A percentile compares a stretch with the other conserved stretches of the same genome.
These are phyloP conservation scores for Camelus dromedarius DNA, from an alignment of 2,113 vertebrate species.

Conservation along the genomic window DNA sequence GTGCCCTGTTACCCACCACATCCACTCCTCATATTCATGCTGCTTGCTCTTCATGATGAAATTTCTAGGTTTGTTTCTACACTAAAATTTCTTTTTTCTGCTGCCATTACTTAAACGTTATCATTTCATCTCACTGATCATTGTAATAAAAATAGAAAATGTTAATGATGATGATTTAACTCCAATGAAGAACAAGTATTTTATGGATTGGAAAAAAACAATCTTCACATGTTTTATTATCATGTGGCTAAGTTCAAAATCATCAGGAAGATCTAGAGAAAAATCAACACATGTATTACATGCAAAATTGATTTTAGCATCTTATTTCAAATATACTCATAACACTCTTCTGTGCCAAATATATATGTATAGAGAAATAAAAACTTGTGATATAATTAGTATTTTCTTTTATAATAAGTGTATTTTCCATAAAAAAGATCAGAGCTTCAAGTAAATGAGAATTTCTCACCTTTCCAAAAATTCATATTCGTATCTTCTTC, in stretches of 20 bases:
- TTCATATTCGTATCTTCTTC: not conserved
- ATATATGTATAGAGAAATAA: not conserved
- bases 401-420: conserved; percentile 14
- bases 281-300: conserved; percentile 77
- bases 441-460: not conserved
- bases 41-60: not conserved
- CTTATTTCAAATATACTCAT: conserved; percentile 57
- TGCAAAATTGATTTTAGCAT: conserved; percentile 76
- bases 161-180: not conserved
- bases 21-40: not conserved
- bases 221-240: conserved; percentile 77
- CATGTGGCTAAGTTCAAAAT: conserved; percentile 74
- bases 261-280: conserved; percentile 71
- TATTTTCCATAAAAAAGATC: not conserved
- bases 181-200: conserved; percentile 72
- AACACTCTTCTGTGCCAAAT: conserved; percentile 5
- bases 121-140: not conserved
- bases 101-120: not conserved
- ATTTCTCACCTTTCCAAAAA: not conserved
- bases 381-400: not conserved
- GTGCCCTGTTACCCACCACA: not conserved
- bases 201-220: conserved; percentile 70
- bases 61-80: not conserved
- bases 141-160: not conserved
- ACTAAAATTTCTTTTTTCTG: conserved; percentile 12